These are phyloP conservation scores for Hypomesus transpacificus DNA, from an alignment of 2,113 vertebrate species.

Conservation along the genomic window DNA sequence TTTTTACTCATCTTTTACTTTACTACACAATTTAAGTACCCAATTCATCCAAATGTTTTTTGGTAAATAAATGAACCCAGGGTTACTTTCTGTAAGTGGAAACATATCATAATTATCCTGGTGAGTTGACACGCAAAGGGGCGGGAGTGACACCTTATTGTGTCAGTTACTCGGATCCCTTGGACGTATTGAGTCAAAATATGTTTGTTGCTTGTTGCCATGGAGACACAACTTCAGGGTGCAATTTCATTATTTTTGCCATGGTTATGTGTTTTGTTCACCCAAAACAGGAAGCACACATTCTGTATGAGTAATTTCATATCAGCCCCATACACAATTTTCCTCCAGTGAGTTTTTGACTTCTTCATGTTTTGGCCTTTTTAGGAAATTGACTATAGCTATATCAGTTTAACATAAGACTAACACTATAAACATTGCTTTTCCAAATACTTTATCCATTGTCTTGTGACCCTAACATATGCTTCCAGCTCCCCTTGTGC, in stretches of 20 bases:
- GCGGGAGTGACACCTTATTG: no score
- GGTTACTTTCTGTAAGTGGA: no score
- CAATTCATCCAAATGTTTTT: no score
- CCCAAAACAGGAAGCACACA: background rate
- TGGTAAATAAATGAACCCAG: no score
- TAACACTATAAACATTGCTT: background rate
- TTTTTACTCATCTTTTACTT: no score
- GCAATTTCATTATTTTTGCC: background rate
- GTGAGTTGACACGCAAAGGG: no score
- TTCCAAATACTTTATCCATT: background rate
- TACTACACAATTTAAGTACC: no score
- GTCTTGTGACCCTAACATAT: constrained; percentile 9
- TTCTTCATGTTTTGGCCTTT: background rate
- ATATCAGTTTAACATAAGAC: background rate
- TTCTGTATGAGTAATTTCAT: background rate
- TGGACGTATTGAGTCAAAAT: background rate
- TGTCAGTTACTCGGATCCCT: background rate
- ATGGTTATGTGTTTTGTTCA: background rate
- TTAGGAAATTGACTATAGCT: background rate
- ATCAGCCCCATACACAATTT: no score
- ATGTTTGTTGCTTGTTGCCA: constrained; percentile 2
- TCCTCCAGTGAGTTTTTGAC: no score
- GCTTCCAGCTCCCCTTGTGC: constrained; percentile 29
- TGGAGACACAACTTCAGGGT: background rate
- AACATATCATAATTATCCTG: no score